Base-by-base conservation (phyloP, 2,888 invertebrate species). In the Phlogophora meticulosa region DNA sequence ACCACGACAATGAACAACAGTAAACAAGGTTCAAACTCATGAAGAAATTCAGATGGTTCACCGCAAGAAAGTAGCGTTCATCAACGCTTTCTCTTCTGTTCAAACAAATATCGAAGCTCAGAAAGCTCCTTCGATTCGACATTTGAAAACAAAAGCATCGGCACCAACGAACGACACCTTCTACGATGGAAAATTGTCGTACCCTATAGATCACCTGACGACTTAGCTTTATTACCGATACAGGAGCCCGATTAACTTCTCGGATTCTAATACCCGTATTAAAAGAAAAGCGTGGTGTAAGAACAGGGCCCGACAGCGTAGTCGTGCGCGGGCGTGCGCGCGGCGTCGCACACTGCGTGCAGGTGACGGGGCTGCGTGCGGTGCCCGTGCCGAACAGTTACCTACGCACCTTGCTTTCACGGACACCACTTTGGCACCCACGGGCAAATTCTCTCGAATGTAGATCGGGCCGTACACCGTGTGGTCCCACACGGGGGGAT, bases 371-470 rank as follows among this genome's bases (percentile, higher is more conserved):
- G 96, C 96, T 96, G 96, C 96, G 96, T 96, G 96, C 96, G 96
- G 95, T 95, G 96, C 96, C 96, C 96, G 95, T 93, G 94, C 92
- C 92, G 92, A 91, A 94, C 92, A 92, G 89, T 92, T 89, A 91
- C 89, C 91, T 92, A 98, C 98, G 97, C 98, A 99, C 98, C 98
- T 98, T 97, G 99, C 99, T 98, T 99, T 99, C 96, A 99, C 98
- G 96, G 98, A 98, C 96, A 98, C 98, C 97, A 99, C 98, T 97
- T 98, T 98, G 96, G 98, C 98, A 96, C 99, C 99, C 95, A 99
- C 98, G 96, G 98, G 98, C 97, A 98, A 98, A 97, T 99, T 99
- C 97, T 99, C 99, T 97, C 98, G 98, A 96, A 98, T 98, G 98
- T 97, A 98, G 97, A 98, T 98, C 93, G 99, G 99, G 94, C 99